Base-by-base conservation (phyloP, 1,140 invertebrate genomes). In the Maniola jurtina region DNA sequence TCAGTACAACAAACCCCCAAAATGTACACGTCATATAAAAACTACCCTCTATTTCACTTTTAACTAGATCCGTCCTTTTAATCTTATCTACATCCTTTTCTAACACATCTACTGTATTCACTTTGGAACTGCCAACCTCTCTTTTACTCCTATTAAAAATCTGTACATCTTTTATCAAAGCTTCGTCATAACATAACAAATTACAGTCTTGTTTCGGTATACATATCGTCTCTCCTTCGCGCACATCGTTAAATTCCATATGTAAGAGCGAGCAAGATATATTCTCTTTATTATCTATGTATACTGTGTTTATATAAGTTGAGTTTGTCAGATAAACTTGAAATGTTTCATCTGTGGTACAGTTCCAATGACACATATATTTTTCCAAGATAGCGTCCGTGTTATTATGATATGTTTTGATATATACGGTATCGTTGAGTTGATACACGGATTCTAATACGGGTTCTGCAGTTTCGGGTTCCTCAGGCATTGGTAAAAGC, bases 1-100 rank as follows among this genome's bases (percentile, higher is more conserved):
- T 93, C 6, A 96, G 79, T 5, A 94, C 68, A 0, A 96, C 93
- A 72, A 95, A 96, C 11, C 92, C 86, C 95, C 95, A 96, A 76
- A 96, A 96, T 13, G 92, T 92, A 0, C 80, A 64, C 0, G 92
- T 93, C 15, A 71, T 79, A 70, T 94, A 95, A 25, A 94, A 80
- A 75, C 70, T 75, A 67, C 68, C 48, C 0, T 64, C 66, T 50
- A 62, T 55, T 16, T 61, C 64, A 9, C 52, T 55, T 16, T 61
- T 61, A 9, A 57, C 40, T n/a, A 33, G 16, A 40, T 75, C 66
- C 0, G 45, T 34, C 10, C 47, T 70, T 16, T 61, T 55, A 10
- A 50, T 67, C 16, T 65, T 65, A 52, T 66, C 36, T 40, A 59
- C 55, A 64, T 71, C 58, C 47, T 70, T 66, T 9, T 72, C 66